Evolutionary conservation across 2,113 vertebrate genomes (phyloP), one percentile per base, ranked within the genome.

Genomic region (Xyrauchen texanus): DNA sequence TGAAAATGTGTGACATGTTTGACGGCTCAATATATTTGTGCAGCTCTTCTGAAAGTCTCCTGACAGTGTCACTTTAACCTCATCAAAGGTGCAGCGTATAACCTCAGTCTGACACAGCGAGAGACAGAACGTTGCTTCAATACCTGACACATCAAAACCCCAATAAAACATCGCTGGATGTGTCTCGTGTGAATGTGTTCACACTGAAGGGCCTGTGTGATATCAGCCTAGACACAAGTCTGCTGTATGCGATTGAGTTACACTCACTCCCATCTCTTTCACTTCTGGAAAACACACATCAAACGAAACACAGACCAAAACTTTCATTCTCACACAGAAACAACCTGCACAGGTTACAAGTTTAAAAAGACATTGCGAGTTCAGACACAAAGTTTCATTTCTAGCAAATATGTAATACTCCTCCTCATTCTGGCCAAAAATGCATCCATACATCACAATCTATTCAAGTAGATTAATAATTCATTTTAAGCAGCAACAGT

Each of bases 311-410:
- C 49, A 21, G 47, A 52, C 66, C 16, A 68, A 34, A 0, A 1
- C 10, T 52, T 52, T 34, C 66, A 52, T 21, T 52, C 66, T 51
- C 66, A 11, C 61, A 47, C 44, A 65, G 42, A 45, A 65, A 65
- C 44, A 5, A 3, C 4, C 65, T 0, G n/a, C 44, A 52, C 42
- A 52, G 66, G 66, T 68, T 21, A 68, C 66, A 68, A 68, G 47
- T 68, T 68, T 68, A 68, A 34, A n/a, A 68, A 68, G 47, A 8
- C 66, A 8, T 16, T 51, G 10, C 16, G 15, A 68, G 47, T 15
- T 52, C 66, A 52, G 47, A 52, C 66, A 34, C 46, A 68, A 68
- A 68, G 66, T 51, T 68, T 68, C 46, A 21, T 16, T 68, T 47
- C 45, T 49, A 51, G 51, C 9, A 0, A 10, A 68, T 16, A 51